Evolutionary conservation across 2,797 vertebrate genomes (phyloP).

Genomic region (Toxotes lorentzi): DNA sequence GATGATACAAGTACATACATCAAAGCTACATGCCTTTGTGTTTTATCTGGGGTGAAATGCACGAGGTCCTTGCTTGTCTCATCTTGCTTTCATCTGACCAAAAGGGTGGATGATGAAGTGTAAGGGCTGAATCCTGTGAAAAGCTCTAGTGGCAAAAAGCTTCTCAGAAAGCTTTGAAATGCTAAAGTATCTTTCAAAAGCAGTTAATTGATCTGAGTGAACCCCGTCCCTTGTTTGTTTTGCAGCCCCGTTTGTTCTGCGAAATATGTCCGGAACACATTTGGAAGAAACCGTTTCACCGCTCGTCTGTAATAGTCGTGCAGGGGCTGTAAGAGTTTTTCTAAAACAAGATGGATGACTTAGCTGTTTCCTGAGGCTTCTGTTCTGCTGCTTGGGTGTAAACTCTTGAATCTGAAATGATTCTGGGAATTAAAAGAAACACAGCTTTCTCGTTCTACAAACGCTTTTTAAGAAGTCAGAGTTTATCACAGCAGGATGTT

Average conservation of each 20-base stretch:
- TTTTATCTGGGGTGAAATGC: constrained; percentile 32
- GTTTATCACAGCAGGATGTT: not conserved
- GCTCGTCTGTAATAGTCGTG: not conserved
- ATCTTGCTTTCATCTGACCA: constrained; percentile 59
- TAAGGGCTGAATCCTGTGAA: constrained; percentile 30
- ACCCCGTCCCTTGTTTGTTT: constrained; percentile 25
- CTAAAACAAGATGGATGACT: not conserved
- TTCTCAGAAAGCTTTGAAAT: constrained; percentile 67
- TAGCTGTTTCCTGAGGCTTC: not conserved
- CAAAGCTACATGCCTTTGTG: constrained; percentile 55
- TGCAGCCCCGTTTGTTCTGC: constrained; percentile 2
- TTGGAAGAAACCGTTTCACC: not conserved
- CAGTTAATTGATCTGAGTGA: constrained; percentile 58
- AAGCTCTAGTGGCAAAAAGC: constrained; percentile 41
- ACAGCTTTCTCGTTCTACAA: not conserved
- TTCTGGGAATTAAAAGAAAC: not conserved
- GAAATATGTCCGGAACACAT: constrained; percentile 6
- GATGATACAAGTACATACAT: constrained; percentile 39
- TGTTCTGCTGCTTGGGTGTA: not conserved
- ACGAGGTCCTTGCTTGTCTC: not conserved
- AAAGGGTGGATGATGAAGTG: constrained; percentile 26
- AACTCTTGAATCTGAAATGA: not conserved
- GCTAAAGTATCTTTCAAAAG: constrained; percentile 62
- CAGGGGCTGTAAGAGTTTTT: not conserved
- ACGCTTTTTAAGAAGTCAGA: not conserved